Evolutionary conservation across 2,888 invertebrate genomes (phyloP), one percentile per base, ranked within the genome.

Genomic region (Stegophylla sp.): DNA sequence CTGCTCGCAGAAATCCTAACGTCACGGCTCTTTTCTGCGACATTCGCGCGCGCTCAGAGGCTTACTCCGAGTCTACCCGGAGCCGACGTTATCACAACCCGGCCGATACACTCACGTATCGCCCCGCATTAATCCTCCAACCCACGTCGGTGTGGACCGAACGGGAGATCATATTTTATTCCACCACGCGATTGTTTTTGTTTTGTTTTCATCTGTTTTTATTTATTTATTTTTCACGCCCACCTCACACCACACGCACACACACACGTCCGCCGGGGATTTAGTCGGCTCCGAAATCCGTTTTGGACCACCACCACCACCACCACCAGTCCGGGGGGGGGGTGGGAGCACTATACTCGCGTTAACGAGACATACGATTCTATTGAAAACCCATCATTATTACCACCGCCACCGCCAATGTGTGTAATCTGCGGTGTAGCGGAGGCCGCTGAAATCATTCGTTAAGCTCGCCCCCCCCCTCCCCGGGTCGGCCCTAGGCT

Each of bases 361-460:
- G 41, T 71, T 71, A 72, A 23, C 56, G 41, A 0, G 7, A 34
- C 34, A 34, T 9, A 17, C 34, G 17, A 56, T 72, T 72, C 71
- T 23, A 72, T 56, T 23, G 71, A 43, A 72, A 72, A 72, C 53
- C 53, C 71, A 72, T n/a, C n/a, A n/a, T n/a, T n/a, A n/a, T 72
- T 72, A 53, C 41, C 53, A 56, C 28, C 15, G 45, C 43, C 43
- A 43, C 43, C 7, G 10, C 23, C 41, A 41, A 56, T 56, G 26
- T 56, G 26, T 41, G 53, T 56, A 72, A 56, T 56, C n/a, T 28
- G 61, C 61, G 48, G 48, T 10, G 23, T n/a, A 45, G 45, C n/a
- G n/a, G n/a, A 17, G 23, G 12, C 23, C 23, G 23, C n/a, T 20
- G n/a, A 71, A 71, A 53, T 71, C 71, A 53, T 71, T 71, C 51